phyloP scores from a whole-genome alignment of 2,888 invertebrate species.

The Busseola fusca region DNA sequence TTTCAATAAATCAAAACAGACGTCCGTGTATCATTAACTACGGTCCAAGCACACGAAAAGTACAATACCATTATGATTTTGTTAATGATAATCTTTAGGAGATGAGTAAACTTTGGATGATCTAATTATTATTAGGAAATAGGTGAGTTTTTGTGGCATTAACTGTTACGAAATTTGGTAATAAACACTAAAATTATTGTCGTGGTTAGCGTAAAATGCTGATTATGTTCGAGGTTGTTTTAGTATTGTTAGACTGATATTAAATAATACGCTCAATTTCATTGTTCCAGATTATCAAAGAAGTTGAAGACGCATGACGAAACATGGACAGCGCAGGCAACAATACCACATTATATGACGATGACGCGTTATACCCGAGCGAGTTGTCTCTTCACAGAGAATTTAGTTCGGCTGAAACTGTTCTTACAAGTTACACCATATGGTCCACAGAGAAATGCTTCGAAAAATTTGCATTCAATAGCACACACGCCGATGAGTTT shows the following conservation, averaged over 20 bases:
- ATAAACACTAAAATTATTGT: neutral
- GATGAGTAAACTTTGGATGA: neutral
- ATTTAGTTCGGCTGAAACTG: constrained; percentile 66
- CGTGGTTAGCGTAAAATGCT: no score
- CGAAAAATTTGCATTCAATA: constrained; percentile 72
- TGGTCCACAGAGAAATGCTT: constrained; percentile 83
- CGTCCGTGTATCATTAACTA: constrained; percentile 32
- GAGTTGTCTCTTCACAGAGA: constrained; percentile 72
- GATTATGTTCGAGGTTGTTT: neutral
- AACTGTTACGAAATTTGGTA: neutral
- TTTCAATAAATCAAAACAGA: constrained; percentile 37
- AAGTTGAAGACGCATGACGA: constrained; percentile 79
- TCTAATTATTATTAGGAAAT: neutral
- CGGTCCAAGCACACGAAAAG: constrained; percentile 1
- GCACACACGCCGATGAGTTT: constrained; percentile 69
- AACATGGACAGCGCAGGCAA: constrained; percentile 85
- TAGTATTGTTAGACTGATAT: neutral
- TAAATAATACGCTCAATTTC: constrained; percentile 16
- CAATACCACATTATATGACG: constrained; percentile 85
- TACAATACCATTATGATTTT: constrained; percentile 1
- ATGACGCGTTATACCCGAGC: constrained; percentile 67
- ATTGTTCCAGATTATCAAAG: constrained; percentile 76
- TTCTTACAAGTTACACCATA: constrained; percentile 62
- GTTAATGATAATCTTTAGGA: constrained; percentile 1
- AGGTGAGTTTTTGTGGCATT: neutral